Conservation (phyloP, 2,888 invertebrate species). For the Griposia aprilina region DNA sequence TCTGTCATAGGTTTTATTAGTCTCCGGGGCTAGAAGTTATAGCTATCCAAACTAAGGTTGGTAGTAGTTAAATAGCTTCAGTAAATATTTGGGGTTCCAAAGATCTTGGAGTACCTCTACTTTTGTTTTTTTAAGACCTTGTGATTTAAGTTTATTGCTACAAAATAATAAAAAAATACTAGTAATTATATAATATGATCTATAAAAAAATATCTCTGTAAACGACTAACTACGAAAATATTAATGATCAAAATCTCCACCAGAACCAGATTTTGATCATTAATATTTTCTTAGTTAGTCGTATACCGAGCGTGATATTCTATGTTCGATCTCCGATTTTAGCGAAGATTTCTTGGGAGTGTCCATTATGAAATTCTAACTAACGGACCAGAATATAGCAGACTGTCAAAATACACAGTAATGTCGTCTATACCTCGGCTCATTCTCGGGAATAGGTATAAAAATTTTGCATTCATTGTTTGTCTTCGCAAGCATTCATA, state of each 20-base stretch:
- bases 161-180: not conserved
- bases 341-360: not conserved
- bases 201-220: too few relatives aligned
- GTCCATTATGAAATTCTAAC: not conserved
- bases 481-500: not conserved
- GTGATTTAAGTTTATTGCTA: not conserved
- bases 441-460: too few relatives aligned
- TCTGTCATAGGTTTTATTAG: constrained; percentile 29
- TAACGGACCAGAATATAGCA: not conserved
- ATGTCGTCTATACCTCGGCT: not conserved
- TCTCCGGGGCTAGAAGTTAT: not conserved
- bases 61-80: not conserved
- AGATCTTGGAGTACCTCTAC: not conserved
- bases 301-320: not conserved
- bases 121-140: not conserved
- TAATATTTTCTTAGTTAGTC: too few relatives aligned
- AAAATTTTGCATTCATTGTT: not conserved
- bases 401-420: not conserved
- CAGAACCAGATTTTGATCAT: not conserved
- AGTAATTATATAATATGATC: too few relatives aligned
- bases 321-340: not conserved
- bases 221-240: not conserved
- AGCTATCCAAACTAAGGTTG: not conserved
- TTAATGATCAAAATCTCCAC: not conserved
- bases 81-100: not conserved